Base-by-base conservation (phyloP, 1,140 invertebrate genomes). In the Meloidogyne exigua region DNA sequence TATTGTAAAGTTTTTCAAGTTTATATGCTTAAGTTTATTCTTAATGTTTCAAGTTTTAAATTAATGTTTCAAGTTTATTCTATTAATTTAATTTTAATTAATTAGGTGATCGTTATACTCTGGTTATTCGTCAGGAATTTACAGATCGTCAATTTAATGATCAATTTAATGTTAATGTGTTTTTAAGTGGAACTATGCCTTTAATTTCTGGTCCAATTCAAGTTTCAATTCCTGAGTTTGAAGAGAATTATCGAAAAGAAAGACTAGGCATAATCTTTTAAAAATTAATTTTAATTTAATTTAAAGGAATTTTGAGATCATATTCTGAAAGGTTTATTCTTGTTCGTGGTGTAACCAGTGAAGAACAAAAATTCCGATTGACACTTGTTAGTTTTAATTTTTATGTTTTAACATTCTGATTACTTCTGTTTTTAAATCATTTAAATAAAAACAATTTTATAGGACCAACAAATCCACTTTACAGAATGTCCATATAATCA, bases 141-240 rank as follows among this genome's bases (percentile, higher is more conserved):
- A 88, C 91, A 72, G 95, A 95, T 0, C 90, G 94, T 18, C 28
- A 78, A 42, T 92, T 94, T 26, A 63, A 36, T 12, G 95, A 93
- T 84, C 93, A 94, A 84, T 93, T 95, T 88, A 87, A 96, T 39
- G 90, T 94, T 7, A 76, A 82, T n/a, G 91, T 92, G 0, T 90
- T 92, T 57, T 89, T 97, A 15, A 91, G 91, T 70, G 95, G 95
- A 28, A 91, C 91, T 2, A 88, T 95, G 15, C 94, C 95, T 0
- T 82, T 86, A 0, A 87, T 96, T 15, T 28, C 72, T 15, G 63
- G 49, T 87, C 90, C 0, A 74, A 88, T 5, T 90, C 90, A 7
- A 89, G 90, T 0, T 91, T 90, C 80, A 88, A 96, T 12, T 32
- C 88, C 90, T 7, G 93, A 95, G 87, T 93, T 92, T 84, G 91